Evolutionary conservation across 2,113 vertebrate genomes (phyloP), one percentile per base, ranked within the genome.

Genomic region (Varanus salvator): DNA sequence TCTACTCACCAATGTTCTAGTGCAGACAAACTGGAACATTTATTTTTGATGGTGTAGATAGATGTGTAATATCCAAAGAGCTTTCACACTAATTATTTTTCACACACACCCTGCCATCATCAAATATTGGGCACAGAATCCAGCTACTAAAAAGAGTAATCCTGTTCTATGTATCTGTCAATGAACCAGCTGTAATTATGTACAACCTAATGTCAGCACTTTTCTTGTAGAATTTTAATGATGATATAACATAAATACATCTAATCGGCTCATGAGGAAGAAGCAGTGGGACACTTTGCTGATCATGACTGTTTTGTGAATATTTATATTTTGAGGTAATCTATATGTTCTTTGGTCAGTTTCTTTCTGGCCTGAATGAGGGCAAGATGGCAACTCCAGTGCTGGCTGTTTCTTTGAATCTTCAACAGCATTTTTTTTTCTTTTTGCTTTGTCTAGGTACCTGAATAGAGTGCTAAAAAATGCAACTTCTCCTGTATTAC

Each of bases 361-460:
- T 92, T 66, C 91, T 97, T 95, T 74, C 29, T 97, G 94, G 94
- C 96, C 96, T 94, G 95, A 94, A 92, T 97, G 94, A 96, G 96
- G 96, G 95, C 94, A 86, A 95, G 94, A 97, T 94, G 91, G 93
- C 97, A 97, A 96, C 97, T 97, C 98, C 96, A 97, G 85, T 96
- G 96, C 97, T 97, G 96, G 97, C 93, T 97, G 97, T 95, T 96
- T 96, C 96, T 96, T 96, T 90, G 27, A 90, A 85, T 90, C 95
- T 94, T 94, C 94, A 95, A 90, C 80, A 93, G 91, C 93, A 94
- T 88, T 88, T 96, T 44, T 44, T 44, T 44, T 44, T 96, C 91
- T 95, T 97, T 82, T 97, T 98, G 96, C 98, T 96, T 97, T 97
- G 91, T 97, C 96, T 97, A 99, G 99, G 97, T 99, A 99, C 96